Evolutionary conservation across 2,113 vertebrate genomes (phyloP).

Genomic region (Arothron firmamentum): DNA sequence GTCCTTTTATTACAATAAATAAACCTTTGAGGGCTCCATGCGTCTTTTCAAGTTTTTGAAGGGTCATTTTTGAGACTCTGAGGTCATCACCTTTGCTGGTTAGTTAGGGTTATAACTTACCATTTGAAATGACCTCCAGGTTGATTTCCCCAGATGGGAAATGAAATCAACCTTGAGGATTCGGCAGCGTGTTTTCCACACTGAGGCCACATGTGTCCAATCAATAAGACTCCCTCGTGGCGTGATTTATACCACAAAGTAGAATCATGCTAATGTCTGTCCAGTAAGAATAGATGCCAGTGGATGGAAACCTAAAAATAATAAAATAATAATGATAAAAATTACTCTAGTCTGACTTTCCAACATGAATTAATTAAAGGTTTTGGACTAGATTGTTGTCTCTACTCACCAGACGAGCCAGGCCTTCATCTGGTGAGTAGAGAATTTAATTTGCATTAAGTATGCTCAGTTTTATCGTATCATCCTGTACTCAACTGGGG

Average conservation of each 20-base stretch:
- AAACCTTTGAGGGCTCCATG: constrained; percentile 3
- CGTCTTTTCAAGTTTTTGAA: constrained; percentile 32
- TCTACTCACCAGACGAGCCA: too few species aligned
- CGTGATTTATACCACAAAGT: constrained; percentile 29
- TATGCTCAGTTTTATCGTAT: neutral
- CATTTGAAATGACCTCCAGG: constrained; percentile 32
- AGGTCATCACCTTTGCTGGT: constrained; percentile 26
- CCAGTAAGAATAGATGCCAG: too few species aligned
- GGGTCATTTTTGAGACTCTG: constrained; percentile 21
- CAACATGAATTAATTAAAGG: too few species aligned
- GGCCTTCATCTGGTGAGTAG: too few species aligned
- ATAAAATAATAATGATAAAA: too few species aligned
- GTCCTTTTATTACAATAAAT: constrained; percentile 35
- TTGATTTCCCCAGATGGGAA: constrained; percentile 35
- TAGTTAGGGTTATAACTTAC: constrained; percentile 27
- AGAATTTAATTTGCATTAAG: neutral
- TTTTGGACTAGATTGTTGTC: too few species aligned
- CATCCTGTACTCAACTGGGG: neutral
- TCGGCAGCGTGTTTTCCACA: constrained; percentile 26
- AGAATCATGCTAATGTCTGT: neutral
- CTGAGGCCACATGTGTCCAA: constrained; percentile 38
- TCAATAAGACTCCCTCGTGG: constrained; percentile 44
- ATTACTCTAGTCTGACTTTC: too few species aligned
- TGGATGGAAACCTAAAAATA: too few species aligned
- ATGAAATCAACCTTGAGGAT: neutral